Conservation (phyloP, 2,888 invertebrate genomes). For the Nephrotoma guestfalica region DNA sequence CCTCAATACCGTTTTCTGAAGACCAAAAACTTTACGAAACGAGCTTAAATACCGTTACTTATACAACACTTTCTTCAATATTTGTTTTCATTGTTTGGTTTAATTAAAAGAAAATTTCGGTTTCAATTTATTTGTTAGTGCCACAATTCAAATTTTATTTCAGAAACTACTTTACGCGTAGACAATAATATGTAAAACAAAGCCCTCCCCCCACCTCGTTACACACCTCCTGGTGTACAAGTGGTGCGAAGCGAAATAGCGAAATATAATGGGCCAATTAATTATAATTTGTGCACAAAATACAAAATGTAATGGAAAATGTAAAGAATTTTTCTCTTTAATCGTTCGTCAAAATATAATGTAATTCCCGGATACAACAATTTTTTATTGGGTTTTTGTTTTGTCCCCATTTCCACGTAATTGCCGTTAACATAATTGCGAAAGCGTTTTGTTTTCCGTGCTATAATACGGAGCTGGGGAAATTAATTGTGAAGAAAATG, state of each 20-base stretch:
- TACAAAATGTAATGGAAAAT: background rate
- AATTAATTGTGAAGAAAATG: background rate
- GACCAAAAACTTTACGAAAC: background rate
- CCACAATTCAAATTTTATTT: background rate
- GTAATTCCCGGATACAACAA: background rate
- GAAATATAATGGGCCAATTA: background rate
- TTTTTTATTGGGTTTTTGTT: background rate
- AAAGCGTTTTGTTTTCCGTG: background rate
- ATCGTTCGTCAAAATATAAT: background rate
- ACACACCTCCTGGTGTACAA: background rate
- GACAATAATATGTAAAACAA: too few species aligned
- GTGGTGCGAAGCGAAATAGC: background rate
- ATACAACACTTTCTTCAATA: background rate
- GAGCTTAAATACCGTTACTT: background rate
- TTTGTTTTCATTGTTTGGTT: background rate
- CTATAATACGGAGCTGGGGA: background rate
- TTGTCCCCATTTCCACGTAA: background rate
- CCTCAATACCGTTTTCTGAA: background rate
- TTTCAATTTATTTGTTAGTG: background rate
- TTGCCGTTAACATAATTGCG: background rate
- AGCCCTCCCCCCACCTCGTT: background rate
- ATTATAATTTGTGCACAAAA: background rate
- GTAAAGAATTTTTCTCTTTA: background rate
- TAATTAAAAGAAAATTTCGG: background rate
- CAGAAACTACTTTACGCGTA: background rate